Base-by-base conservation (phyloP, 2,113 vertebrate species). In the Macquaria ambigua region DNA sequence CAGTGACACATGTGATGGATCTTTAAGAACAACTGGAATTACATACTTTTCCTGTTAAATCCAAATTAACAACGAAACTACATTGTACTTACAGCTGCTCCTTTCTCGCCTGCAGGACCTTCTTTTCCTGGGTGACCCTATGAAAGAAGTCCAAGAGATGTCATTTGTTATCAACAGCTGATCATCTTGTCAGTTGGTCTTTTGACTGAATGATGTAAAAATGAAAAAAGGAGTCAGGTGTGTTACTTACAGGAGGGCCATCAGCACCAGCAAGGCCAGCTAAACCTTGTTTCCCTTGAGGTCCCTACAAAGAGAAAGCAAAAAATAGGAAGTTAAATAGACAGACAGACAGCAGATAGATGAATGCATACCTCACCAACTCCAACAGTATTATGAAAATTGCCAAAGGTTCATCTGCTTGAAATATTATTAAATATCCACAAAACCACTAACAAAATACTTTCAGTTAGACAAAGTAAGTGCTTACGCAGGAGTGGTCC, bases 81-180 rank as follows among this genome's bases (percentile, higher is more conserved):
- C 2, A 63, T 34, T n/a, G 43, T 34, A 97, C 98, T 93, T 94
- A 99, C 98, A 93, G 94, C 67, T 77, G 95, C 87, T 82, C 98
- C 98, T 91, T 99, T 99, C 85, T 99, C 98, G 91, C 98, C 98
- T 23, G 97, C 84, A 68, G 97, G 97, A 74, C 98, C 98, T 88
- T 99, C 98, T 95, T 99, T 99, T 5, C 98, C 98, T 76, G 98
- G 98, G 82, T 99, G 98, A 87, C 98, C 98, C 98, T 99, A 82
- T 73, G 79, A 89, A 91, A 81, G 2, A 46, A 64, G 16, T 64
- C 50, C 56, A 56, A 81, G 1, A 85, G 52, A 43, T 76, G 37
- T 11, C 21, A 23, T 63, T 4, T 34, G 34, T 73, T 31, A 80
- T 74, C 12, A 48, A 16, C 39, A 48, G n/a, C 28, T 70, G 62